Conservation (phyloP, 2,888 invertebrate genomes). For the Dilophus febrilis region DNA sequence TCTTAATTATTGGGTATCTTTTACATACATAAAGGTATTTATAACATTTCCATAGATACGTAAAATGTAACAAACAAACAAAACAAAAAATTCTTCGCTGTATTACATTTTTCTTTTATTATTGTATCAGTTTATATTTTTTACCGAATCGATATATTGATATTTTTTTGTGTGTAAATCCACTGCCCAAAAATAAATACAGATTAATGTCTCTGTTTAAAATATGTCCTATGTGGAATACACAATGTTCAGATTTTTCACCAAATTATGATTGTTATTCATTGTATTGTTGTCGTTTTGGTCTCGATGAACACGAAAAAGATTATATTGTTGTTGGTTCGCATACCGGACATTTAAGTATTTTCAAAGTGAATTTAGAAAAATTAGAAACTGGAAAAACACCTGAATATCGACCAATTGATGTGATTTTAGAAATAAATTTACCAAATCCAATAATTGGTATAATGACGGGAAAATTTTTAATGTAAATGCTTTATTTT, state of each 20-base stretch:
- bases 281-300: conserved; percentile 32
- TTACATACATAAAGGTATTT: too few species aligned
- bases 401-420: conserved; percentile 36
- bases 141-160: too few species aligned
- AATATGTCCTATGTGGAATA: conserved; percentile 77
- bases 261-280: conserved; percentile 34
- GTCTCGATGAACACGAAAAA: conserved; percentile 39
- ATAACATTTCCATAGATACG: too few species aligned
- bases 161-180: too few species aligned
- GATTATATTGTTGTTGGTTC: conserved; percentile 64
- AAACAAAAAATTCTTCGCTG: too few species aligned
- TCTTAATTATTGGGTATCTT: too few species aligned
- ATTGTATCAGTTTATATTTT: too few species aligned
- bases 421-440: conserved; percentile 61
- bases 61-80: too few species aligned
- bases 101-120: too few species aligned
- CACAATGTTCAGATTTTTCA: conserved; percentile 41
- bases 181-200: too few species aligned
- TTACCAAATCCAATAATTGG: conserved; percentile 61
- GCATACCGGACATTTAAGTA: conserved; percentile 61
- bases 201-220: conserved; percentile 95
- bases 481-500: conserved; percentile 49
- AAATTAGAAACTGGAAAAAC: conserved; percentile 23
- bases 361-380: conserved; percentile 45
- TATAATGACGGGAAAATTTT: conserved; percentile 64